A percentile compares a stretch with the other conserved stretches of the same genome.
phyloP scores from a whole-genome alignment of 64 coral and sea anemone genomes.

The Pocillopora verrucosa region DNA sequence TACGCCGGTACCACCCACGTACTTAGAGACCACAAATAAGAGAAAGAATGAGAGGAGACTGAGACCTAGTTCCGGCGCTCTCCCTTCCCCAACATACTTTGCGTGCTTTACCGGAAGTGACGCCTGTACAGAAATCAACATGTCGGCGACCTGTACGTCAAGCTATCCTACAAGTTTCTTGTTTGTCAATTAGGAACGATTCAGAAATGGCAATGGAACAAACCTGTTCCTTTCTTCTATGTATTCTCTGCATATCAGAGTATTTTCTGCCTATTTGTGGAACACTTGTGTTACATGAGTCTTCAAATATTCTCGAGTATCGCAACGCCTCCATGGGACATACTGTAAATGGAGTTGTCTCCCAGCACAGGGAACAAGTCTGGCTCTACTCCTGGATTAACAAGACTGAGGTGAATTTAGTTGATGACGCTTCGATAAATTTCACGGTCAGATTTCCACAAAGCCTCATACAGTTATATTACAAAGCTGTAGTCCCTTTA shows the following conservation, averaged over 20 bases:
- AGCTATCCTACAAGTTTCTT: background rate
- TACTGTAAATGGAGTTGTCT: conserved; percentile 15
- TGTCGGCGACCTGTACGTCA: background rate
- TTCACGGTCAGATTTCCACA: background rate
- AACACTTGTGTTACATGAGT: background rate
- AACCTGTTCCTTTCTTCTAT: background rate
- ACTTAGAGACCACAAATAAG: too few relatives aligned
- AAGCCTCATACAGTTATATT: background rate
- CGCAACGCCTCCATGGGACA: conserved; percentile 44
- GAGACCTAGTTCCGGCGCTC: background rate
- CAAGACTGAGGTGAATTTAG: conserved; percentile 6
- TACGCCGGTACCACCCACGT: too few relatives aligned
- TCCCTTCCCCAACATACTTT: background rate
- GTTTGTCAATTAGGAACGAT: background rate
- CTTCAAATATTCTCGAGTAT: conserved; percentile 24
- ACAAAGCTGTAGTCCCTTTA: background rate
- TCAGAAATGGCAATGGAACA: background rate
- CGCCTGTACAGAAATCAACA: background rate
- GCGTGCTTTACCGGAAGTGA: background rate
- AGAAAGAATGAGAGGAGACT: too few relatives aligned
- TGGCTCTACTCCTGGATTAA: conserved; percentile 46
- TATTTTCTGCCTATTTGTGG: background rate
- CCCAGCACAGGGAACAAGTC: conserved; percentile 45
- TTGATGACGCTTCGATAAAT: background rate
- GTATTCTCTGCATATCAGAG: background rate